Evolutionary conservation across 2,113 vertebrate genomes (phyloP).

Genomic region (Corythaixoides concolor): DNA sequence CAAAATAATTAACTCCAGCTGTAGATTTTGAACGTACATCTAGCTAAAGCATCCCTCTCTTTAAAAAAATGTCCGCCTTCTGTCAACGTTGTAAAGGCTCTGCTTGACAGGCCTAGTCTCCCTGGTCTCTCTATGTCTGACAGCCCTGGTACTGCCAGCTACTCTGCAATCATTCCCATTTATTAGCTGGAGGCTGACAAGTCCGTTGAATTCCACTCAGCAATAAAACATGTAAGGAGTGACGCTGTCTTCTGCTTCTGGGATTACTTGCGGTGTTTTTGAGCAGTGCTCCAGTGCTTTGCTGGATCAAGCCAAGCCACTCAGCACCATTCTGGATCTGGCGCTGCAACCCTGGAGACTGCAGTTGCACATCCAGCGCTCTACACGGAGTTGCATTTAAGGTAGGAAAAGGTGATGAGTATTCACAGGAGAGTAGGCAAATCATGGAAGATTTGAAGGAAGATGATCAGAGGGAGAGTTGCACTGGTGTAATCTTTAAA

Average conservation of each 20-base stretch:
- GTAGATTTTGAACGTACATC: background rate
- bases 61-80: background rate
- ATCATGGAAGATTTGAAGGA: background rate
- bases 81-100: background rate
- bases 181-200: conserved; percentile 15
- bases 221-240: conserved; percentile 5
- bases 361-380: background rate
- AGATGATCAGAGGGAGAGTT: background rate
- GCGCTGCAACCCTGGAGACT: background rate
- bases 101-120: background rate
- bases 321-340: background rate
- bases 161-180: background rate
- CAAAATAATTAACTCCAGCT: conserved; percentile 47
- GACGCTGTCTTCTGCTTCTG: conserved; percentile 19
- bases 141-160: conserved; percentile 15
- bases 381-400: background rate
- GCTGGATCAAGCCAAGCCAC: background rate
- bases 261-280: conserved; percentile 9
- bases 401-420: background rate
- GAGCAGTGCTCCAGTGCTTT: background rate
- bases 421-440: background rate
- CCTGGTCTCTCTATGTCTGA: background rate
- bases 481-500: background rate
- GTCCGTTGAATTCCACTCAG: conserved; percentile 32
- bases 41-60: background rate